Percentiles rank a stretch among this genome's conserved stretches.
These are phyloP conservation scores for Eugnorisma glareosa DNA, from an alignment of 2,888 invertebrate species.

Conservation along the genomic window DNA sequence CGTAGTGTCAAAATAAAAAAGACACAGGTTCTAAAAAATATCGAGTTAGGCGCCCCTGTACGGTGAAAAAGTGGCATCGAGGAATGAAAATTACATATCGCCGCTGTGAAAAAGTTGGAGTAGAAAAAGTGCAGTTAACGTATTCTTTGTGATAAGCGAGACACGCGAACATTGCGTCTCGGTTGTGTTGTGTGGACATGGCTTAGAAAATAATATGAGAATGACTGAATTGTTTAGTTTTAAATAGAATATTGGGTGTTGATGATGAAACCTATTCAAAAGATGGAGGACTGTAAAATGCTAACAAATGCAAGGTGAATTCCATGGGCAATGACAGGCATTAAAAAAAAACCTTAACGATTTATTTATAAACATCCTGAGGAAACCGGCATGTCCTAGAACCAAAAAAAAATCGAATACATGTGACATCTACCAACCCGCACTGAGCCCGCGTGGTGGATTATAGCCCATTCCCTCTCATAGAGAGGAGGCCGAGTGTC, in stretches of 20 bases:
- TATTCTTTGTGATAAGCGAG: conserved; percentile 64
- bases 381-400: too few relatives aligned
- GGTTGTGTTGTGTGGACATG: conserved; percentile 61
- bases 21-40: conserved; percentile 67
- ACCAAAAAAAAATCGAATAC: too few relatives aligned
- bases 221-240: not conserved
- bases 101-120: conserved; percentile 79
- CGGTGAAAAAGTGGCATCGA: conserved; percentile 79
- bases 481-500: too few relatives aligned
- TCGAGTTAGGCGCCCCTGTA: conserved; percentile 80
- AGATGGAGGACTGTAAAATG: not conserved
- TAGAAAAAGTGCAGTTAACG: conserved; percentile 75
- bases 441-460: too few relatives aligned
- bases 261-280: not conserved
- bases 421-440: too few relatives aligned
- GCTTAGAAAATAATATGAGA: not conserved
- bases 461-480: too few relatives aligned
- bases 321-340: too few relatives aligned
- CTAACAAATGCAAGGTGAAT: too few relatives aligned
- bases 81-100: conserved; percentile 84
- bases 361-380: too few relatives aligned
- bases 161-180: conserved; percentile 63
- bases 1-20: conserved; percentile 69
- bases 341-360: too few relatives aligned
- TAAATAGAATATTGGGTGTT: not conserved